Evolutionary conservation across 2,888 invertebrate species (phyloP), one percentile per base, ranked within the genome.

Genomic region (Trachelus tabidus): DNA sequence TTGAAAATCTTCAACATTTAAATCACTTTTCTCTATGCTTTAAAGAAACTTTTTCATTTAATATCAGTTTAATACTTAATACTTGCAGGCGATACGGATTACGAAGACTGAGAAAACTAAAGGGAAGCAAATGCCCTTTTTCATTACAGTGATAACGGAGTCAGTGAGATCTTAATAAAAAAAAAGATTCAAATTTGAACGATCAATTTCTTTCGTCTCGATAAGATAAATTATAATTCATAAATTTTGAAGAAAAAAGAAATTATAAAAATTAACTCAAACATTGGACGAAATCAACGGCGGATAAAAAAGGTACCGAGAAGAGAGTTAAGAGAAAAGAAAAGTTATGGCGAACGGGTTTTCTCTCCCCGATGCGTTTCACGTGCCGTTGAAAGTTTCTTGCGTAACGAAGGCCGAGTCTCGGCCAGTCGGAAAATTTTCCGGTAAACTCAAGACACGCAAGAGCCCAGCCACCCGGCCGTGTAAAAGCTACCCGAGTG

Each of bases 351-450:
- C 23, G 23, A 56, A 56, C 2, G 23, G 35, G 12, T 15, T 15
- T 35, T 74, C 30, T 23, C n/a, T 74, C 23, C 34, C 6, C 23
- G 9, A 35, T 74, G 34, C 35, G 35, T 35, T 74, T 74, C 35
- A 74, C 33, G 35, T 35, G 33, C 34, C 34, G 34, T 74, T 35
- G 9, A 74, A 74, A 74, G 74, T 74, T 74, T 74, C 74, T 35
- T 35, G 74, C 74, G 33, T 30, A 33, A 33, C 2, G 34, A 35
- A 34, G 33, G 12, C 23, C 30, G 34, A 71, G 71, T 12, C 31
- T 12, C 71, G 34, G 71, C 4, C 4, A 11, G 35, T 35, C 74
- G 74, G 34, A 74, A 33, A 35, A 74, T 74, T 74, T 74, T 4
- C 74, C 12, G 35, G n/a, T 35, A 34, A 74, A 33, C 34, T 35